These are phyloP conservation scores for Cepaea hortensis DNA, from an alignment of 2,888 invertebrate genomes.

Conservation along the genomic window DNA sequence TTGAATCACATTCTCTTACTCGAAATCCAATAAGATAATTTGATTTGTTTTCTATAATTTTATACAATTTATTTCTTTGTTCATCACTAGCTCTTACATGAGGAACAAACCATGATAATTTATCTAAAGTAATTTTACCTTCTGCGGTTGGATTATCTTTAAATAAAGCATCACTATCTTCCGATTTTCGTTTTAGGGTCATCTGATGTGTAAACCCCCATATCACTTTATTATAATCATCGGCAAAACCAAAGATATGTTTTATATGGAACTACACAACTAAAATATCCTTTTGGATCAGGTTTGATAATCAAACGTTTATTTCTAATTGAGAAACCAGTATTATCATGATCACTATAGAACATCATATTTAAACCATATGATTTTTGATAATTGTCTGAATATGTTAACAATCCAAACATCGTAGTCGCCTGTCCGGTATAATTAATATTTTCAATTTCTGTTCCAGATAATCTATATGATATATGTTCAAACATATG, in stretches of 20 bases:
- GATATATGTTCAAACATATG: no score
- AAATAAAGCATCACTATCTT: not conserved
- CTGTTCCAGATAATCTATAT: no score
- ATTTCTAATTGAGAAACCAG: not conserved
- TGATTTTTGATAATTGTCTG: no score
- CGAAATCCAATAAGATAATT: not conserved
- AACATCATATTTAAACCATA: no score
- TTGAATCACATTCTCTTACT: not conserved
- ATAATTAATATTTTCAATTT: no score
- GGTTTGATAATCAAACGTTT: not conserved
- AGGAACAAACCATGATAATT: constrained; percentile 8
- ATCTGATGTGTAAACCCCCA: constrained; percentile 14
- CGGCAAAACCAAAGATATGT: constrained; percentile 27
- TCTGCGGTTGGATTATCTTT: not conserved
- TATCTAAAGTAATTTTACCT: constrained; percentile 8
- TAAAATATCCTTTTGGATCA: constrained; percentile 7
- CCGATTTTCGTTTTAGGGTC: constrained; percentile 6
- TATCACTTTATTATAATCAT: constrained; percentile 25
- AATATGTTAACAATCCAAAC: no score
- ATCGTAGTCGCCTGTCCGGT: no score
- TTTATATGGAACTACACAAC: constrained; percentile 16
- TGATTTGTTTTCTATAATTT: not conserved
- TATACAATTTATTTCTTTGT: not conserved
- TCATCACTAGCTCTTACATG: not conserved
- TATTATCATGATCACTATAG: not conserved